A percentile compares a stretch with the other conserved stretches of the same genome.
These are phyloP conservation scores for Zygothrica quintamaculata DNA, from an alignment of 2,888 invertebrate species.

Conservation along the genomic window DNA sequence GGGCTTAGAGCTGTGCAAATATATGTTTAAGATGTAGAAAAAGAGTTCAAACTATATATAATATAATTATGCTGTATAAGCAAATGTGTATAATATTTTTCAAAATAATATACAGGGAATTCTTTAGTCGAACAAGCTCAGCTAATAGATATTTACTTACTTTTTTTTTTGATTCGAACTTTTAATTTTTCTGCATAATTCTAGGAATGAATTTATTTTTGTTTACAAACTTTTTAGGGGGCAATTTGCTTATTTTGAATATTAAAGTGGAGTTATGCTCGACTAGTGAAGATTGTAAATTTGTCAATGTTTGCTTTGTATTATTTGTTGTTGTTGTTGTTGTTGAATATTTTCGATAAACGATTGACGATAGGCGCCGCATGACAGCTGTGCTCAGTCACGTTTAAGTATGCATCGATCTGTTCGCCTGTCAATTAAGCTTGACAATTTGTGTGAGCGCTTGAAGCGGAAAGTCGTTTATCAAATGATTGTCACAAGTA, in stretches of 20 bases:
- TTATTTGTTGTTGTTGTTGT: not conserved
- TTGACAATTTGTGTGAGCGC: slow-evolving; percentile 38
- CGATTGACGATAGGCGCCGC: slow-evolving; percentile 22
- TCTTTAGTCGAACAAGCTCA: too few species aligned
- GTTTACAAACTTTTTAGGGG: slow-evolving; percentile 24
- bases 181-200: slow-evolving; percentile 25
- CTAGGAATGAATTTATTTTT: slow-evolving; percentile 31
- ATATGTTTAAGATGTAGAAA: too few species aligned
- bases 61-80: too few species aligned
- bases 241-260: slow-evolving; percentile 26
- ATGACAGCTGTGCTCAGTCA: slow-evolving; percentile 26
- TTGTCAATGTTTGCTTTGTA: slow-evolving; percentile 29
- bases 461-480: slow-evolving; percentile 42
- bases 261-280: slow-evolving; percentile 28
- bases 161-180: slow-evolving; percentile 5
- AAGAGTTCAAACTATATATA: too few species aligned
- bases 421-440: slow-evolving; percentile 53
- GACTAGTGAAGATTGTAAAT: slow-evolving; percentile 37
- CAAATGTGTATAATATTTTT: too few species aligned
- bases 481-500: slow-evolving; percentile 56
- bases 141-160: not conserved
- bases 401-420: slow-evolving; percentile 34
- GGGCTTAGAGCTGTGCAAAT: not conserved
- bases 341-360: slow-evolving; percentile 27
- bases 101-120: too few species aligned